Conservation (phyloP, 2,797 vertebrate species). For the Spinibarbus caldwelli region DNA sequence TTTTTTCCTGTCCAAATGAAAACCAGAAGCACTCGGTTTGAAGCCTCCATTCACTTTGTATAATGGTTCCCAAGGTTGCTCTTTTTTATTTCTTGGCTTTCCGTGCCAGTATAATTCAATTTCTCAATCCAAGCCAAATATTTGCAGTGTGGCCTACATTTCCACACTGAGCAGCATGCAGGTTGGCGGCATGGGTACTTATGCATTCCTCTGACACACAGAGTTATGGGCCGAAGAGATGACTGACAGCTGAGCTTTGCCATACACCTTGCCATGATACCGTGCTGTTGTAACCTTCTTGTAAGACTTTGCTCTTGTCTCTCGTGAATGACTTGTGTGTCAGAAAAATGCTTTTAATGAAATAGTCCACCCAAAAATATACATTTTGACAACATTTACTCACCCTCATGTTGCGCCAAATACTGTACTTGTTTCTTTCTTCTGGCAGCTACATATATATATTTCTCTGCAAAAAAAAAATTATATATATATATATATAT, state of each 20-base stretch:
- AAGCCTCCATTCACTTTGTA: conserved; percentile 77
- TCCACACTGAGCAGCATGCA: conserved; percentile 75
- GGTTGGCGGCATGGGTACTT: conserved; percentile 59
- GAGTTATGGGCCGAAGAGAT: conserved; percentile 25
- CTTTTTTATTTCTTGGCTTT: conserved; percentile 74
- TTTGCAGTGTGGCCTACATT: conserved; percentile 77
- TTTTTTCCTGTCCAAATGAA: conserved; percentile 68
- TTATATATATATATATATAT: too few species aligned
- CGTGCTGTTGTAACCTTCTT: conserved; percentile 7
- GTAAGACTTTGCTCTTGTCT: conserved; percentile 9
- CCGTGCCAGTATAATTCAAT: conserved; percentile 80
- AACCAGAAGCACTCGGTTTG: conserved; percentile 79
- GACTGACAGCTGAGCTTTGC: conserved; percentile 36
- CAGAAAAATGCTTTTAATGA: not conserved
- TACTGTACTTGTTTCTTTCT: not conserved
- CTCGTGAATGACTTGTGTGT: not conserved
- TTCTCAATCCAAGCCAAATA: conserved; percentile 80
- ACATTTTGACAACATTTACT: not conserved
- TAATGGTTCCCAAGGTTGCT: conserved; percentile 81
- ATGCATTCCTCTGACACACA: conserved; percentile 30
- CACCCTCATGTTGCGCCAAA: not conserved
- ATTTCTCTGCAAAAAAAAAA: too few species aligned
- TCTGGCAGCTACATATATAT: too few species aligned
- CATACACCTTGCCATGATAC: conserved; percentile 11
- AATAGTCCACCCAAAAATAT: not conserved